phyloP scores from a whole-genome alignment of 2,113 vertebrate species.

The Chroicocephalus ridibundus region DNA sequence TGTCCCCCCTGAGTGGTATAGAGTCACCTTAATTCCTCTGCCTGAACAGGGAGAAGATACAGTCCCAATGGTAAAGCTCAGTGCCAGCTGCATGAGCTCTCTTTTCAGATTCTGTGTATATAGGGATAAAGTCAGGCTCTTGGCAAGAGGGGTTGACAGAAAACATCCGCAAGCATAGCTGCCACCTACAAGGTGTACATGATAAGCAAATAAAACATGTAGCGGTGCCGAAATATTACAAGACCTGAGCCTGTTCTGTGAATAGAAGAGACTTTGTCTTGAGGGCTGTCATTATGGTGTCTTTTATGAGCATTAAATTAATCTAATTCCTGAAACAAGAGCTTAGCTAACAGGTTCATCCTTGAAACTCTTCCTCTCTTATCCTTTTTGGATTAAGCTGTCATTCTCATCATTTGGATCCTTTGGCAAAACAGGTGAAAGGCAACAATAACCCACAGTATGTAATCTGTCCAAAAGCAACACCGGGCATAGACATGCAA shows the following conservation, averaged over 20 bases:
- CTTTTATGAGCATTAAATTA: background rate
- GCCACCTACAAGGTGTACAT: background rate
- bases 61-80: background rate
- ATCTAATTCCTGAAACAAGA: background rate
- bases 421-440: background rate
- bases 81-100: background rate
- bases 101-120: background rate
- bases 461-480: background rate
- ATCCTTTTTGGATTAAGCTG: background rate
- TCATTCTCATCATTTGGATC: background rate
- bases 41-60: background rate
- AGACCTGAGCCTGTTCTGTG: background rate
- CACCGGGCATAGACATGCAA: rapidly evolving
- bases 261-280: background rate
- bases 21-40: background rate
- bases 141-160: background rate
- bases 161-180: background rate
- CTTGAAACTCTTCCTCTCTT: background rate
- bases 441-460: background rate
- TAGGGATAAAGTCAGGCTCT: background rate
- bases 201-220: background rate
- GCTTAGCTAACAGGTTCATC: background rate
- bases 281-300: background rate
- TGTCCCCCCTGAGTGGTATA: rapidly evolving
- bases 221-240: background rate